Conservation (phyloP, 2,797 vertebrate species). For the Pyrocephalus nanus region DNA sequence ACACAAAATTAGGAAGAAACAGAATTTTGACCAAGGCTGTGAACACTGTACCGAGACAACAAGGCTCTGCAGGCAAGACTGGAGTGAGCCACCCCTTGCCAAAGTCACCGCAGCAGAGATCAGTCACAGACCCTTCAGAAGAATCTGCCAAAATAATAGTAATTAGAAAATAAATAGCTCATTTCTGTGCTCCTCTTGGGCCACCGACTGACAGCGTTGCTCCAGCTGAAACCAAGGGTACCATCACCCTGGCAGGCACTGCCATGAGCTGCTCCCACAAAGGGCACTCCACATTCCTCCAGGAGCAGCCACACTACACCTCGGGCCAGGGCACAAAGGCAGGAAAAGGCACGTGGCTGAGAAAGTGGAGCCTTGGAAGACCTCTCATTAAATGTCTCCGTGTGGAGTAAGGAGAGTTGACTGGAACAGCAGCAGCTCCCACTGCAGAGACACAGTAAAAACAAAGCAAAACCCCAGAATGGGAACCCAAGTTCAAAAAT, state of each 20-base stretch:
- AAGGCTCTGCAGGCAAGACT: accelerated
- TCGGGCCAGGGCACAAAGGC: not conserved
- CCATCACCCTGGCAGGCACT: not conserved
- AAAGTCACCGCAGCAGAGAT: not conserved
- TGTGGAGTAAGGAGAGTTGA: not conserved
- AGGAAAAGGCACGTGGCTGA: not conserved
- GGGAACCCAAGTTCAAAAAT: not conserved
- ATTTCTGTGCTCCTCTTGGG: not conserved
- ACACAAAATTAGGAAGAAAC: not conserved
- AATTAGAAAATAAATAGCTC: not conserved
- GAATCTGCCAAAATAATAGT: not conserved
- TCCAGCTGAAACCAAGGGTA: not conserved
- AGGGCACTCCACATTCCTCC: not conserved
- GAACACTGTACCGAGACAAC: accelerated
- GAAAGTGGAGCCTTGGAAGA: not conserved
- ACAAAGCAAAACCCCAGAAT: not conserved
- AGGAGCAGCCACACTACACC: not conserved
- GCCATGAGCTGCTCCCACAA: not conserved
- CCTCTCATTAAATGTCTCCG: not conserved
- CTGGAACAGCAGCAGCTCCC: not conserved
- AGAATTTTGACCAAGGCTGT: not conserved
- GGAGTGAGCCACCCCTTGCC: accelerated
- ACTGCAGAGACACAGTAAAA: not conserved
- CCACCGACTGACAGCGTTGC: not conserved
- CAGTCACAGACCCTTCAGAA: not conserved